Conservation (phyloP, 2,113 vertebrate genomes). For the Engystomops pustulosus region DNA sequence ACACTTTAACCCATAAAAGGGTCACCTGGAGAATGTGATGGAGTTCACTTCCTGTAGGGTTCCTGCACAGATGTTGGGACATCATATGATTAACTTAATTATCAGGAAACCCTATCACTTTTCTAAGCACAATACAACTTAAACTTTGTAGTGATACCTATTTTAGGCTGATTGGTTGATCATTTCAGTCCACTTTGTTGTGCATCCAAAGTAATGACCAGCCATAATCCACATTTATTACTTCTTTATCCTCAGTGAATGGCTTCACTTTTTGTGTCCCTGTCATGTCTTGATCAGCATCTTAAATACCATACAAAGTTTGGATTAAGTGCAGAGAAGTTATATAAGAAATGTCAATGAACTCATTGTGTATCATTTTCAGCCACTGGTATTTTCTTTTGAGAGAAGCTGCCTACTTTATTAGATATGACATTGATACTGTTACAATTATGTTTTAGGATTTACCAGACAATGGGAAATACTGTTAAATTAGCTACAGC, state of each 20-base stretch:
- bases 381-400: not conserved
- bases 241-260: not conserved
- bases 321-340: not conserved
- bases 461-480: not conserved
- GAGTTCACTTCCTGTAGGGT: too few relatives aligned
- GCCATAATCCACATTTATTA: not conserved
- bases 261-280: not conserved
- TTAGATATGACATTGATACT: not conserved
- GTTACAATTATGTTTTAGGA: not conserved
- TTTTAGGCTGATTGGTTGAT: not conserved
- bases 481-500: not conserved
- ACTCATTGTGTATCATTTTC: not conserved
- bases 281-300: not conserved
- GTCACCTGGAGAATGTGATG: too few relatives aligned
- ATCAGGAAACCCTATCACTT: too few relatives aligned
- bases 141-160: not conserved
- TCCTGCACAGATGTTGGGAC: too few relatives aligned
- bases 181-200: too few relatives aligned
- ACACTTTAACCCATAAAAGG: too few relatives aligned
- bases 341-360: constrained; percentile 34
- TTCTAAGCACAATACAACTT: not conserved
- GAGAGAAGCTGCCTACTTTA: not conserved
- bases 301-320: not conserved
- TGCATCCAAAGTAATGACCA: not conserved
- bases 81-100: too few relatives aligned